Base-by-base conservation (phyloP, 2,888 invertebrate genomes). In the Habroteleia sp. region DNA sequence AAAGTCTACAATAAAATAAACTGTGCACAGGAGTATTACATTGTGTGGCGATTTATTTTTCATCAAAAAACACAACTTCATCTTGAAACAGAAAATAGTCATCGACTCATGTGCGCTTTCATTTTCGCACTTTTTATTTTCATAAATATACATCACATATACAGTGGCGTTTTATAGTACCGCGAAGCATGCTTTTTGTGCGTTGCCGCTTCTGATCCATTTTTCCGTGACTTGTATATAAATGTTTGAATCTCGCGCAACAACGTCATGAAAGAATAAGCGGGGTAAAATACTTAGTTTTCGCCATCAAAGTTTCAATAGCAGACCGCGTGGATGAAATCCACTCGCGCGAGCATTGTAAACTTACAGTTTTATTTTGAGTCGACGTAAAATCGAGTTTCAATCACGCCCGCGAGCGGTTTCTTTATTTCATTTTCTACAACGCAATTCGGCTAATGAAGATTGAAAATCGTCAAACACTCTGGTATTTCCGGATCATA, bases 171-270 rank as follows among this genome's bases (percentile, higher is more conserved):
- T 56, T 31, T 42, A 42, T 31, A 31, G 27, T 6, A n/a, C 11
- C 17, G 13, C 4, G 33, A 44, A 46, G 7, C 14, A 37, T 46
- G 14, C 17, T 23, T 20, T 44, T 60, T 60, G 33, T 27, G 35
- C n/a, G 56, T 17, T 6, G 25, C 44, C 27, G 6, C 11, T 14
- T 10, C 16, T 17, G 27, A 27, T 60, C 25, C 46, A 46, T 60
- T 60, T 60, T 46, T 44, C 35, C 17, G 42, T 27, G 11, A 35
- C 46, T 46, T 33, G 16, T 35, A 37, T 27, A 46, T 60, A 60
- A 60, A 60, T 60, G 60, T 60, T 60, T 44, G 46, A 60, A 46
- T 60, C 60, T 25, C 35, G 27, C 8, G 46, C 37, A 60, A 60
- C 37, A 60, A 46, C 37, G 37, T 46, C 46, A 37, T 46, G 46